phyloP scores from a whole-genome alignment of 1,140 invertebrate genomes.

The Oedothorax gibbosus region DNA sequence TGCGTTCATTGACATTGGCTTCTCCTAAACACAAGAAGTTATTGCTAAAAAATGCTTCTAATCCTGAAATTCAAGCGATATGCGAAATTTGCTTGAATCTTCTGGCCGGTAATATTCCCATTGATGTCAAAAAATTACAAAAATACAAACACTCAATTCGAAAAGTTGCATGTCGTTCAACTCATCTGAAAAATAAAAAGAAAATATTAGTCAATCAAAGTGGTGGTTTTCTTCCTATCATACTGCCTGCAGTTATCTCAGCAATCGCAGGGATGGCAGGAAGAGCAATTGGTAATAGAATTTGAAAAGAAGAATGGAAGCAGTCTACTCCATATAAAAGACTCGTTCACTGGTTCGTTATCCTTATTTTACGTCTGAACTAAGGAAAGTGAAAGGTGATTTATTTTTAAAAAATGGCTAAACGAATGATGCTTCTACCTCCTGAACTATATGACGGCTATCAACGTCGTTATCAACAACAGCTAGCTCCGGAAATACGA shows the following conservation, averaged over 20 bases:
- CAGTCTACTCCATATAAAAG: not conserved
- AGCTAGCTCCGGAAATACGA: not conserved
- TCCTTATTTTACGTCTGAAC: not conserved
- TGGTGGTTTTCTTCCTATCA: no score
- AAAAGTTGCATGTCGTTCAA: not conserved
- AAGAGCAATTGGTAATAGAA: slow-evolving; percentile 11
- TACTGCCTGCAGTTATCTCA: slow-evolving; percentile 15
- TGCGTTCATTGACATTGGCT: no score
- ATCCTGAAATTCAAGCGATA: no score
- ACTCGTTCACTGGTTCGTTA: not conserved
- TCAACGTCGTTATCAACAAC: no score
- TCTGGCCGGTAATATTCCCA: no score
- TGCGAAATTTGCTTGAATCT: no score
- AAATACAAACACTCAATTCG: slow-evolving; percentile 35
- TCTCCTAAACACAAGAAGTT: no score
- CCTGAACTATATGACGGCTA: not conserved
- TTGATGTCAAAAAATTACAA: slow-evolving; percentile 20
- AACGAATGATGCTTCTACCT: not conserved
- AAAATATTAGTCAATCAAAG: slow-evolving; percentile 17
- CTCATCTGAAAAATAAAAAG: not conserved
- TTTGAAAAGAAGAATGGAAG: slow-evolving; percentile 15
- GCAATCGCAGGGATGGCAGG: not conserved
- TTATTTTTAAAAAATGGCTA: not conserved
- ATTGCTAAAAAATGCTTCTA: no score
- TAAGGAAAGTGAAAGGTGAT: no score